Evolutionary conservation across 2,888 invertebrate genomes (phyloP).

Genomic region (Anthophora plumipes): DNA sequence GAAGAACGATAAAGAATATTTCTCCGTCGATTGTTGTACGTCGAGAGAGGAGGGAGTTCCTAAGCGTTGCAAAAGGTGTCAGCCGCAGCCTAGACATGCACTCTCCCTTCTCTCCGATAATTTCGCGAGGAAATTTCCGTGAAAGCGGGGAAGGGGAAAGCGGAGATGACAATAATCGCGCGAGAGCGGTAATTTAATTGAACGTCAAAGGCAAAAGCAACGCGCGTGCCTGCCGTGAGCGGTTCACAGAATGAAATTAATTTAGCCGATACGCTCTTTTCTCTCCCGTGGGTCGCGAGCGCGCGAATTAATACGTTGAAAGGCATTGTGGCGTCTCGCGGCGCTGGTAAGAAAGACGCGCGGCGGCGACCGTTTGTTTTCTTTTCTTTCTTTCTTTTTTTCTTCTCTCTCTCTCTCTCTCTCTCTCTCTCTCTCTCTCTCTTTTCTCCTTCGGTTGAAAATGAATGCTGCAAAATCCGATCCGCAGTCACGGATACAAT

Average conservation of each 20-base stretch:
- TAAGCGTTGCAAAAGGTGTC: not conserved
- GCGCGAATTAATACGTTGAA: slow-evolving; percentile 30
- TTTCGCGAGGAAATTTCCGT: slow-evolving; percentile 11
- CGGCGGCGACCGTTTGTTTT: not conserved
- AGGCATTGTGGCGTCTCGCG: not conserved
- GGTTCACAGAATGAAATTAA: slow-evolving; percentile 26
- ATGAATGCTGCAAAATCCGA: slow-evolving; percentile 39
- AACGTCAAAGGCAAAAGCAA: slow-evolving; percentile 39
- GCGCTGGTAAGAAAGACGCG: slow-evolving; percentile 6
- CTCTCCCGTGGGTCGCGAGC: slow-evolving; percentile 1
- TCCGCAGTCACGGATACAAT: slow-evolving; percentile 56
- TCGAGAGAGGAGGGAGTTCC: too few species aligned
- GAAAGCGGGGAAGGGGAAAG: not conserved
- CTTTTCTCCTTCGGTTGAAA: not conserved
- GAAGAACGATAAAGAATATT: too few species aligned
- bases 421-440: too few species aligned
- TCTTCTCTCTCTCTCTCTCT: too few species aligned
- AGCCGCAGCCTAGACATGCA: not conserved
- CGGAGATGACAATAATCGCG: slow-evolving; percentile 24
- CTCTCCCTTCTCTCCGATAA: not conserved
- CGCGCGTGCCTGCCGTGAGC: not conserved
- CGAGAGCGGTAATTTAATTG: slow-evolving; percentile 44
- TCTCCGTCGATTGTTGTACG: too few species aligned
- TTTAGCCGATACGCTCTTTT: slow-evolving; percentile 46
- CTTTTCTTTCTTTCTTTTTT: too few species aligned